Conservation (phyloP, 30 jellyfish, hydroid and myxozoan species). For the Haliclystus octoradiatus region DNA sequence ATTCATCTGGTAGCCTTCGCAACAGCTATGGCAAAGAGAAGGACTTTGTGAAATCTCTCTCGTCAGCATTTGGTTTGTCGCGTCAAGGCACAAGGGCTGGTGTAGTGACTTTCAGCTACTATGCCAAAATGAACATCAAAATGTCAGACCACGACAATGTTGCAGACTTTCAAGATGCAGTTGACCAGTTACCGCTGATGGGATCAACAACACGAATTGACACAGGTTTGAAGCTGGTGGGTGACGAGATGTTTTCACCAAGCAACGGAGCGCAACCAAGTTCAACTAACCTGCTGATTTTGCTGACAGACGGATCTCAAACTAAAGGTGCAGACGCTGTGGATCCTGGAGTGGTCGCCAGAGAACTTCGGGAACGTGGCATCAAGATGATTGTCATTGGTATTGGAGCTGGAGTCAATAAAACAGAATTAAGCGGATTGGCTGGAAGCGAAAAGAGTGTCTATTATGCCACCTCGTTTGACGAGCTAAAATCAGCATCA, state of each 20-base stretch:
- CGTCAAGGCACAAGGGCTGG: conserved; percentile 72
- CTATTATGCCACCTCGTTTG: conserved; percentile 12
- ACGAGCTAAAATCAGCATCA: conserved; percentile 15
- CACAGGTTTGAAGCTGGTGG: conserved; percentile 40
- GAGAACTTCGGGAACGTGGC: conserved; percentile 42
- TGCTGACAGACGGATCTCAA: conserved; percentile 85
- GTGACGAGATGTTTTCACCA: conserved; percentile 28
- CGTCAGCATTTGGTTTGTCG: conserved; percentile 41
- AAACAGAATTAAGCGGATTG: conserved; percentile 43
- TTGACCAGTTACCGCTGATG: conserved; percentile 56
- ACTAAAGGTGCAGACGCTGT: conserved; percentile 59
- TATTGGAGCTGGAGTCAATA: conserved; percentile 55
- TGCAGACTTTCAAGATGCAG: conserved; percentile 43
- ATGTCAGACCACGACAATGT: conserved; percentile 22
- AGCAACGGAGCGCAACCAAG: conserved; percentile 47
- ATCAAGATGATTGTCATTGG: conserved; percentile 44
- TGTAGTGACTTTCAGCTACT: conserved; percentile 57
- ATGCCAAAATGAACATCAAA: conserved; percentile 58
- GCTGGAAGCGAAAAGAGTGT: conserved; percentile 37
- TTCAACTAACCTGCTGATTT: conserved; percentile 37
- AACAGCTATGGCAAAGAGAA: conserved; percentile 61
- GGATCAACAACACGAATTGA: conserved; percentile 78
- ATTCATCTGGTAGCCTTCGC: conserved; percentile 71
- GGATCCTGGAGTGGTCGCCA: conserved; percentile 70
- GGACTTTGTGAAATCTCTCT: conserved; percentile 53